phyloP scores from a whole-genome alignment of 2,797 vertebrate species.

The Trematomus bernacchii region DNA sequence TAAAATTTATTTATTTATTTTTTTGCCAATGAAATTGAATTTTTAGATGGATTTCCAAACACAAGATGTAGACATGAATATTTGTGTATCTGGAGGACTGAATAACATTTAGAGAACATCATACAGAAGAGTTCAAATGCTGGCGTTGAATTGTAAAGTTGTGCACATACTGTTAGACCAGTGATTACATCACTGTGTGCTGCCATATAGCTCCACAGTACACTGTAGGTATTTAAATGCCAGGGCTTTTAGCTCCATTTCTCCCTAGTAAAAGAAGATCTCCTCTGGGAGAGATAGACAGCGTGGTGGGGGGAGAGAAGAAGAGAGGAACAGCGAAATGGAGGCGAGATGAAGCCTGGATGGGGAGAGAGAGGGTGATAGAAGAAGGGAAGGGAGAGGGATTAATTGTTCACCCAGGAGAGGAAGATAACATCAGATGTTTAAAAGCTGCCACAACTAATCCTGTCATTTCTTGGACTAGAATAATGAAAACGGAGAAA shows the following conservation, averaged over 20 bases:
- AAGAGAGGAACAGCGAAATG: constrained; percentile 38
- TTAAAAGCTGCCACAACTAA: constrained; percentile 83
- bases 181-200: constrained; percentile 46
- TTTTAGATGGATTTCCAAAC: constrained; percentile 17
- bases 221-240: constrained; percentile 60
- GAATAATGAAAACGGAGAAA: constrained; percentile 80
- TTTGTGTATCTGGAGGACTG: neutral
- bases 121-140: neutral
- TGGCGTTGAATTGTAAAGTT: constrained; percentile 4
- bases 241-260: constrained; percentile 63
- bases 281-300: constrained; percentile 51
- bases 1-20: neutral
- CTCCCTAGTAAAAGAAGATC: constrained; percentile 51
- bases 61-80: neutral
- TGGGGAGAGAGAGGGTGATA: constrained; percentile 58
- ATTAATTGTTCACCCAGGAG: constrained; percentile 85
- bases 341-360: constrained; percentile 53
- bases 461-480: constrained; percentile 82
- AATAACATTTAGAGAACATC: neutral
- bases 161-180: constrained; percentile 5
- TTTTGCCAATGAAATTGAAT: constrained; percentile 10
- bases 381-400: constrained; percentile 72
- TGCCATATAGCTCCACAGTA: constrained; percentile 35
- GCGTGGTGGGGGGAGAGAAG: constrained; percentile 14
- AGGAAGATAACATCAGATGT: constrained; percentile 83